Evolutionary conservation across 1,140 invertebrate species (phyloP).

Genomic region (Leptinotarsa texana): DNA sequence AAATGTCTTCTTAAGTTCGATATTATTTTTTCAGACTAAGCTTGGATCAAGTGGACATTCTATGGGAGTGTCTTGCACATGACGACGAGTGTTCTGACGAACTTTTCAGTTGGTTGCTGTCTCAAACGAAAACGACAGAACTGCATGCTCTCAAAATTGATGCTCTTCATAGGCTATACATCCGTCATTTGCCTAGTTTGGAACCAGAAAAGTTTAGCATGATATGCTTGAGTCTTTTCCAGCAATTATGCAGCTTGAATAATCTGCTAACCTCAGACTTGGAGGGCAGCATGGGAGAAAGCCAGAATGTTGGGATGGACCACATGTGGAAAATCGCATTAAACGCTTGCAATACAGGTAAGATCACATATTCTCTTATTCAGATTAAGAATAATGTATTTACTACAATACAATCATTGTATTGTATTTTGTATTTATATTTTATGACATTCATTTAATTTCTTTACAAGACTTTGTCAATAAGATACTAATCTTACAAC

Average conservation of each 20-base stretch:
- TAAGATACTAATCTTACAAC: too few relatives aligned
- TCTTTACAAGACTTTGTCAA: too few relatives aligned
- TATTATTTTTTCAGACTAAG: constrained; percentile 66
- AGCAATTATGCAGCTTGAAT: constrained; percentile 85
- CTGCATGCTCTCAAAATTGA: constrained; percentile 86
- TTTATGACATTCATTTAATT: too few relatives aligned
- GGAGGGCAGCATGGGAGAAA: constrained; percentile 44
- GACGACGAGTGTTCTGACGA: constrained; percentile 86
- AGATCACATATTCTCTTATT: constrained; percentile 8
- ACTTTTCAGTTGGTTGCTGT: constrained; percentile 88
- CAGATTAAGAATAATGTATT: too few relatives aligned
- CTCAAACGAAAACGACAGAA: constrained; percentile 87
- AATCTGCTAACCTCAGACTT: constrained; percentile 67
- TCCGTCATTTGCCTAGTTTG: constrained; percentile 85
- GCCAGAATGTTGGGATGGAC: constrained; percentile 82
- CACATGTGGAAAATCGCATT: constrained; percentile 93
- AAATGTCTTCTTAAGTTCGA: too few relatives aligned
- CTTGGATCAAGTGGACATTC: constrained; percentile 83
- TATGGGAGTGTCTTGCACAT: constrained; percentile 88
- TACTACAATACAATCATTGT: too few relatives aligned
- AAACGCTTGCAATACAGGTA: constrained; percentile 79
- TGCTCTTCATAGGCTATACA: constrained; percentile 83
- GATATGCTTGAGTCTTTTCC: constrained; percentile 87
- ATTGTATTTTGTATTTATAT: too few relatives aligned
- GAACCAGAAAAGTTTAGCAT: constrained; percentile 88